Percentiles rank a stretch among this genome's conserved stretches.
phyloP scores from a whole-genome alignment of 1,140 invertebrate genomes.

The Trichonephila clavata region DNA sequence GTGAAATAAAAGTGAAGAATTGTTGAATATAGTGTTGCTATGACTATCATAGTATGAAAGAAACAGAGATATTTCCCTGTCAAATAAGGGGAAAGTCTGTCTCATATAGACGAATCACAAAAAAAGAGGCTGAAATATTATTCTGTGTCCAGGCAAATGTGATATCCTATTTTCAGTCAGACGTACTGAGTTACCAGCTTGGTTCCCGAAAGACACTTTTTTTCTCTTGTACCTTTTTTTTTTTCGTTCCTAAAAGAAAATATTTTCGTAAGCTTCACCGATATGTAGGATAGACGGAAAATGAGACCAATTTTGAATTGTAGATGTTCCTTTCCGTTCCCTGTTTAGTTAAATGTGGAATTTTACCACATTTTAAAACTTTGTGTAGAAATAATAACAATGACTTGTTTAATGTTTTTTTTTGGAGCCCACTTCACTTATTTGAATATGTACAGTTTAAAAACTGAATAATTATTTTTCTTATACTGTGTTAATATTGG shows the following conservation, averaged over 20 bases:
- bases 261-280: background rate
- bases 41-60: background rate
- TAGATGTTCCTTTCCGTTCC: background rate
- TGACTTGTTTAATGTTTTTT: too few relatives aligned
- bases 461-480: too few relatives aligned
- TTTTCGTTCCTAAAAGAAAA: background rate
- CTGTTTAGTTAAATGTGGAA: too few relatives aligned
- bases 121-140: slow-evolving; percentile 29
- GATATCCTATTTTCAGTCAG: background rate
- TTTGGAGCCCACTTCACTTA: too few relatives aligned
- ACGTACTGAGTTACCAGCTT: background rate
- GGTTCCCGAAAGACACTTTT: background rate
- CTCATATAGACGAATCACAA: background rate
- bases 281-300: background rate
- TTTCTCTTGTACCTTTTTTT: background rate
- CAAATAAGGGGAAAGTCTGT: slow-evolving; percentile 13
- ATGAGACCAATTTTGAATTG: background rate
- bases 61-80: background rate
- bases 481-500: too few relatives aligned
- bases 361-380: too few relatives aligned
- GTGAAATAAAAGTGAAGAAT: background rate
- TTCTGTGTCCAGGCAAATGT: background rate
- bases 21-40: slow-evolving; percentile 1
- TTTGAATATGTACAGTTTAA: too few relatives aligned
- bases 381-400: too few relatives aligned